Evolutionary conservation across 2,888 invertebrate species (phyloP), one percentile per base, ranked within the genome.

Genomic region (Adineta ricciae): DNA sequence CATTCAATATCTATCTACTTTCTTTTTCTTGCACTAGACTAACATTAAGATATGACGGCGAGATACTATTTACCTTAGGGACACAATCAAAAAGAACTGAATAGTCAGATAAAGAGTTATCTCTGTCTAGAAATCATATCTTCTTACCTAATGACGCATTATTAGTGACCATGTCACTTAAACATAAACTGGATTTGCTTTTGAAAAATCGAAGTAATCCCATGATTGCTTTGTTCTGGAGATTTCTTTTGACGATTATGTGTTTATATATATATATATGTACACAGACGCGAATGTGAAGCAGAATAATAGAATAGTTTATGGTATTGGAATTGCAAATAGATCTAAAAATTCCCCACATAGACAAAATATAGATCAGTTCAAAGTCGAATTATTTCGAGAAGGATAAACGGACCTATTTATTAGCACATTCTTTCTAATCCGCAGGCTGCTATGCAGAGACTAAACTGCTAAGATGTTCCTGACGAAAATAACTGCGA

Each of bases 201-300:
- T 64, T 64, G 27, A 64, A 64, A 64, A 64, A 64, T 14, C 64
- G 64, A 64, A 64, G 32, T 64, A 64, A 64, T 64, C 64, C 64
- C 64, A 64, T 64, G 27, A 16, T 64, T 64, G 32, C 11, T 32
- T 64, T 64, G 16, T 32, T 27, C 8, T 32, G 32, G 16, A 32
- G 32, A 64, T 8, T 64, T 16, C 32, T 32, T 2, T 3, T 32
- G 14, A 11, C 32, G 27, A 4, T 14, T 64, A 11, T 24, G 27
- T 32, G 27, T 32, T 16, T 64, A 5, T 56, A 64, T 32, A 64
- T 32, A 52, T 64, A 32, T 64, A 32, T 64, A 64, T 27, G 32
- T 27, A 16, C 27, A 64, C 27, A 27, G 14, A 16, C 1, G 19
- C 0, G 11, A 16, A 32, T 46, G 11, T 46, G 11, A 11, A 11